Conservation (phyloP, 2,113 vertebrate genomes). For the Dolichotis patagonum region DNA sequence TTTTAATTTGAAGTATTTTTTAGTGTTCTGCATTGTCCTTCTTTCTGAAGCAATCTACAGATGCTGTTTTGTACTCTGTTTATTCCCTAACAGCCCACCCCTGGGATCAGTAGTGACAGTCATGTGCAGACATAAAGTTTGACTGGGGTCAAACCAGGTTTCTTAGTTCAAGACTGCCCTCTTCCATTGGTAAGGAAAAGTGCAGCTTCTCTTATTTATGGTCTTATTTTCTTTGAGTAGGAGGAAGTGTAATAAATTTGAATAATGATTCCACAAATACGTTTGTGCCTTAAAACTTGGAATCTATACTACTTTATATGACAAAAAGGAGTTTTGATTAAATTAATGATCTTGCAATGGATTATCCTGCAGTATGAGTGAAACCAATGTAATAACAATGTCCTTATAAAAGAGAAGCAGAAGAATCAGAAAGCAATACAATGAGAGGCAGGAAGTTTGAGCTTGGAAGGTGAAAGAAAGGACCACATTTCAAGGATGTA, state of each 20-base stretch:
- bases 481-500: background rate
- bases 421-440: background rate
- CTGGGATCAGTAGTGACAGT: background rate
- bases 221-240: background rate
- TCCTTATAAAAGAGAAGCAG: background rate
- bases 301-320: background rate
- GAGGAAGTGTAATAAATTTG: background rate
- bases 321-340: background rate
- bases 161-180: conserved; percentile 14
- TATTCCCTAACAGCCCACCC: background rate
- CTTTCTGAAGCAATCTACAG: background rate
- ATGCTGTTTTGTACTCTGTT: background rate
- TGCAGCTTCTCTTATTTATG: background rate
- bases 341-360: background rate
- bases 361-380: background rate
- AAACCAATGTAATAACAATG: background rate
- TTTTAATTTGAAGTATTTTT: background rate
- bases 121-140: background rate
- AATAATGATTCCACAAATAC: background rate
- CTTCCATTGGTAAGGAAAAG: background rate
- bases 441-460: background rate
- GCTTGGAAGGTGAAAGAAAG: background rate
- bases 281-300: background rate
- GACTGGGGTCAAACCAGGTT: background rate
- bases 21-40: background rate